A percentile compares a stretch with the other conserved stretches of the same genome.
These are phyloP conservation scores for Ruditapes philippinarum DNA, from an alignment of 1,140 invertebrate species.

Conservation along the genomic window DNA sequence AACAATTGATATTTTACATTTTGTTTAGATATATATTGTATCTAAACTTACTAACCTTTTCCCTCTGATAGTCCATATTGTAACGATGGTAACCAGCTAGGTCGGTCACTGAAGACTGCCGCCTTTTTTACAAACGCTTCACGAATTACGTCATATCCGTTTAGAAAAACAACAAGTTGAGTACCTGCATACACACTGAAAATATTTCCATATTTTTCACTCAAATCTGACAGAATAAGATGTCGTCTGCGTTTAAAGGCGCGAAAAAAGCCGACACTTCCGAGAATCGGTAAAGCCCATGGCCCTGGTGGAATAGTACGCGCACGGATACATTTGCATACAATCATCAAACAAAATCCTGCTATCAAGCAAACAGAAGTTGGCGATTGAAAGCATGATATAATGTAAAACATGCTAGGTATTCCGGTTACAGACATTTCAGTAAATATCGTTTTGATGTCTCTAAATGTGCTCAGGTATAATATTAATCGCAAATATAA, in stretches of 20 bases:
- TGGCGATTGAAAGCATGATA: not conserved
- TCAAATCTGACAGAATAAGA: slow-evolving; percentile 43
- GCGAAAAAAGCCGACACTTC: slow-evolving; percentile 51
- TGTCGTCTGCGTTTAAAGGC: not conserved
- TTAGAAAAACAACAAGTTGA: slow-evolving; percentile 65
- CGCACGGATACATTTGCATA: not conserved
- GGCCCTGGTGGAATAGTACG: slow-evolving; percentile 62
- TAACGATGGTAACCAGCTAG: slow-evolving; percentile 55
- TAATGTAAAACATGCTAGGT: no score
- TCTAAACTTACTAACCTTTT: slow-evolving; percentile 38
- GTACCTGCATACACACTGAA: slow-evolving; percentile 70
- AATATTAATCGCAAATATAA: no score
- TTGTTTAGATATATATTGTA: no score
- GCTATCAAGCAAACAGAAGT: no score
- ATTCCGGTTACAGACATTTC: no score
- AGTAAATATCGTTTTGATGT: no score
- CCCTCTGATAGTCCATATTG: slow-evolving; percentile 8
- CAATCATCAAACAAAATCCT: no score
- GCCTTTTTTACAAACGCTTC: slow-evolving; percentile 71
- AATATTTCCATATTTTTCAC: slow-evolving; percentile 66
- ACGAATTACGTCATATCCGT: slow-evolving; percentile 70
- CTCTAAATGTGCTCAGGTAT: no score
- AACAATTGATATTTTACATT: no score
- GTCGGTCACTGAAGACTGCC: slow-evolving; percentile 66
- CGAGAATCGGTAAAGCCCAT: slow-evolving; percentile 57